phyloP scores from a whole-genome alignment of 2,797 vertebrate species.

The Typhlichthys eigenmanni region DNA sequence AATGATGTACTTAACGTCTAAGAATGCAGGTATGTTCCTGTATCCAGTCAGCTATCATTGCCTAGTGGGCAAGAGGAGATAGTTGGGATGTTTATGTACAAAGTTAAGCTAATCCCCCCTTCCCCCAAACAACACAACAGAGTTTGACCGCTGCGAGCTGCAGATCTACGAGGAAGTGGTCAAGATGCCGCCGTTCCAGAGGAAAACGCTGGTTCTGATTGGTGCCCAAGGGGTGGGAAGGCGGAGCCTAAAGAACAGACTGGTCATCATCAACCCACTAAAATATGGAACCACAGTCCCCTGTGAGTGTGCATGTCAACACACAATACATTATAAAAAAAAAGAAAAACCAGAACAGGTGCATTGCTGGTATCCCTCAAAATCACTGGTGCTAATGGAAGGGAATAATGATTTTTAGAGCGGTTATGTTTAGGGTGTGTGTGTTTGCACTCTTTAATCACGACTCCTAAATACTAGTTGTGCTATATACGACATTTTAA shows the following conservation, averaged over 20 bases:
- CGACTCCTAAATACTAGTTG: too few species aligned
- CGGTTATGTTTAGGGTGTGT: too few species aligned
- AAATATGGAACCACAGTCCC: slow-evolving; percentile 96
- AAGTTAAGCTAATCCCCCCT: slow-evolving; percentile 10
- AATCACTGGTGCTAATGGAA: too few species aligned
- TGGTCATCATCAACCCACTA: slow-evolving; percentile 91
- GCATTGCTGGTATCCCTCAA: too few species aligned
- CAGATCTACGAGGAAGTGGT: slow-evolving; percentile 98
- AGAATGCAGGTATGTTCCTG: slow-evolving; percentile 88
- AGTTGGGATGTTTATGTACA: not conserved
- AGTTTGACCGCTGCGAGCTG: slow-evolving; percentile 98
- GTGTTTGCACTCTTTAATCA: too few species aligned
- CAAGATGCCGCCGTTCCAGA: slow-evolving; percentile 97
- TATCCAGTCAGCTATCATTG: not conserved
- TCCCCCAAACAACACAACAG: slow-evolving; percentile 65
- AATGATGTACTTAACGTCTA: slow-evolving; percentile 97
- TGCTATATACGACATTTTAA: too few species aligned
- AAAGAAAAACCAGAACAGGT: too few species aligned
- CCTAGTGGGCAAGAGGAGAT: not conserved
- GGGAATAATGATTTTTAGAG: too few species aligned
- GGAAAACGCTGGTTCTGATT: slow-evolving; percentile 95
- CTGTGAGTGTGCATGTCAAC: slow-evolving; percentile 82
- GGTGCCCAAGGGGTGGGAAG: slow-evolving; percentile 97
- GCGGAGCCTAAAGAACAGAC: slow-evolving; percentile 96
- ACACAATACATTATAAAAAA: too few species aligned